Base-by-base conservation (phyloP, 2,113 vertebrate genomes). In the Microtus ochrogaster region DNA sequence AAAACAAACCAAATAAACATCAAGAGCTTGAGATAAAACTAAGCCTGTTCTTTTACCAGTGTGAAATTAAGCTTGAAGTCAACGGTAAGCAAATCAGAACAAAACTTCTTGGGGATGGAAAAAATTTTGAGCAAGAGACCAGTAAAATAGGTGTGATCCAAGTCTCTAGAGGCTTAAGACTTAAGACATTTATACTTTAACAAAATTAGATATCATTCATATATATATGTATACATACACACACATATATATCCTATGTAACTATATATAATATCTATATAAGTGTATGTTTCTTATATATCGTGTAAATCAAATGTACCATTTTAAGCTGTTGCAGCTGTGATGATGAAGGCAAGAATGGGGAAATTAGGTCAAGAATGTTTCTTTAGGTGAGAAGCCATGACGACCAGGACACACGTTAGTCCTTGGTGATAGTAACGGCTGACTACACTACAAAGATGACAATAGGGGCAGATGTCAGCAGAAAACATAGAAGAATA, bases 1-100 rank as follows among this genome's bases (percentile, higher is more conserved):
- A 89, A 90, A 92, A 49, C 13, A 70, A 82, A 92, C 36, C 10
- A n/a, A 65, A 96, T 26, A 21, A 82, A 82, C 86, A 5, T 63
- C n/a, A 93, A 55, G 4, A 39, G 11, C 39, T 2, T 86, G 14
- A 82, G 96, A 92, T 81, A 7, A 14, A 68, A 16, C 19, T 41
- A 85, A 52, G 9, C 4, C 1, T 17, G 1, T 41, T 90, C 22
- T 83, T 72, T 39, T 63, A 68, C 11, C 5, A 39, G 30, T 63
- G 33, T 76, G 36, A 96, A 94, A 63, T 92, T 89, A 90, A 76
- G 1, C 7, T 65, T 58, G 44, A 78, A 65, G 3, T 85, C 76
- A 55, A 65, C n/a, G 92, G 11, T 5, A 90, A 89, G 44, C 16
- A 88, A 19, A 58, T 49, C 49, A 85, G 41, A 5, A 92, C 49